phyloP scores from a whole-genome alignment of 2,113 vertebrate species.

The Burhinus bistriatus region DNA sequence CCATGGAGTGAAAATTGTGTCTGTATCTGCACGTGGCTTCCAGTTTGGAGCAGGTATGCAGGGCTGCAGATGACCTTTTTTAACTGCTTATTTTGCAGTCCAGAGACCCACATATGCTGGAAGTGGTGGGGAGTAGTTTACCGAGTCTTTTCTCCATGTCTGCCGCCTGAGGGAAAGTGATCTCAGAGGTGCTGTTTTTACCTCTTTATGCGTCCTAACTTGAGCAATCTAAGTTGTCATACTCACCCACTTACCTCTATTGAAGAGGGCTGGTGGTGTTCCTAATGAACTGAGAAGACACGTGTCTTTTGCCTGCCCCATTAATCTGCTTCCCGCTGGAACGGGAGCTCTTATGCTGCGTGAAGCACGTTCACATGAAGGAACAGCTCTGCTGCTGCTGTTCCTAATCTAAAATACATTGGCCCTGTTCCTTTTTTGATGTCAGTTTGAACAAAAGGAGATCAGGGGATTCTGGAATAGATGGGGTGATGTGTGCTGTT shows the following conservation, averaged over 20 bases:
- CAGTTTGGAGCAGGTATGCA: neutral
- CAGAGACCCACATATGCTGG: neutral
- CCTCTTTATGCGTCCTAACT: neutral
- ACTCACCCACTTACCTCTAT: neutral
- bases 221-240: neutral
- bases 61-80: neutral
- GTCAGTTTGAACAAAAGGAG: neutral
- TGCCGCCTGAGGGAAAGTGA: neutral
- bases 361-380: neutral
- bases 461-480: neutral
- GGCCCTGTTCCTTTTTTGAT: neutral
- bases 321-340: neutral
- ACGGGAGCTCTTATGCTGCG: neutral
- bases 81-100: neutral
- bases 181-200: neutral
- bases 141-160: neutral
- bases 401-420: neutral
- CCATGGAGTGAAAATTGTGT: fast-evolving
- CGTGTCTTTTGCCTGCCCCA: neutral
- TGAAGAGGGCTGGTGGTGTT: neutral
- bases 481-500: neutral
- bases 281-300: neutral
- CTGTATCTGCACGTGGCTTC: neutral
- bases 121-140: neutral
- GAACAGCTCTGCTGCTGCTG: neutral